Evolutionary conservation across 1,140 invertebrate species (phyloP), one percentile per base, ranked within the genome.

Genomic region (Zaprionus taronus): DNA sequence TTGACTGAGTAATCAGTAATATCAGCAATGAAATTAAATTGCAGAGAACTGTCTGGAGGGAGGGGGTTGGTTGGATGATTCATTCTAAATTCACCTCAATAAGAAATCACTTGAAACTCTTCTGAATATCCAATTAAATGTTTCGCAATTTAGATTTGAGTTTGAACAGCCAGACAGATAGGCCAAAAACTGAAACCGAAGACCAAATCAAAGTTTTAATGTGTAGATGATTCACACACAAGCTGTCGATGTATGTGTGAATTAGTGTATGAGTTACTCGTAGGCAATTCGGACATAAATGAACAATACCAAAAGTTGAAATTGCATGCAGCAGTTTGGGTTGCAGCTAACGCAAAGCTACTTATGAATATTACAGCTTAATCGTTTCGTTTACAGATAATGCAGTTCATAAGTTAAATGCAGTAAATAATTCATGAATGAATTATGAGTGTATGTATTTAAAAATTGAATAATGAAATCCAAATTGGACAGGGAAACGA

Each of bases 221-320:
- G 41, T 70, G 67, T 47, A 70, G 31, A 53, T 41, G 17, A 70
- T 20, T 9, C 31, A 38, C 15, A 14, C 5, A 31, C 44, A 41
- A 26, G 22, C 62, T 51, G 51, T 55, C 31, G 49, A 38, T 55
- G 55, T 78, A 56, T 56, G 64, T 62, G 63, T 81, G 67, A 26
- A 17, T 24, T 0, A 26, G 34, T 65, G 20, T 12, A 12, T 47
- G 41, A 47, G 2, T 38, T 12, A 5, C 36, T 38, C 14, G 36
- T 15, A 5, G 36, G 4, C 0, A 5, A 9, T 44, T n/a, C 41
- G 2, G n/a, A 44, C 41, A 17, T 17, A 2, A 7, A 47, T 47
- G 7, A n/a, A 26, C 5, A 51, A 49, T 63, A 2, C 28, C 9
- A 31, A 9, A 17, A 17, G 41, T n/a, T 47, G 41, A 41, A 41